Evolutionary conservation across 1,140 invertebrate genomes (phyloP), one percentile per base, ranked within the genome.

Genomic region (Ladona fulva): DNA sequence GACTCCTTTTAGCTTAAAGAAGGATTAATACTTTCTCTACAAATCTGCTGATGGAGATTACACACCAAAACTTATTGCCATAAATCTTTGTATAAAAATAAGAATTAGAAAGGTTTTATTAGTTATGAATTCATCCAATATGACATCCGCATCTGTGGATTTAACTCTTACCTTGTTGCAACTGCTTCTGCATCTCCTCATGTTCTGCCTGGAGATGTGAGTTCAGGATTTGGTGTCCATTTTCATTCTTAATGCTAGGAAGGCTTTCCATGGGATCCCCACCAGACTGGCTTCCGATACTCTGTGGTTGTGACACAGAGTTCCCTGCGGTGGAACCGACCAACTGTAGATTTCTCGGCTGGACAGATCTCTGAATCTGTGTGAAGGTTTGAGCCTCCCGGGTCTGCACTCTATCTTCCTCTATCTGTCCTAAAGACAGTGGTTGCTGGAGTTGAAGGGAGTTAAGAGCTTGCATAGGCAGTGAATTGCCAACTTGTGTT

Each of bases 301-400:
- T 66, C 3, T 66, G 52, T 66, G 52, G 52, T 66, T 66, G 52
- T 19, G 52, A 16, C 16, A 66, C 52, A 66, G 52, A 66, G 12
- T 66, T 66, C 12, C 14, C n/a, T 16, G 16, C 3, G 1, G 52
- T 66, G 52, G 52, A 76, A 1, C 19, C 52, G 5, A 66, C 52
- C 52, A 66, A 22, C 52, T 66, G 52, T 66, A 66, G n/a, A 22
- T 25, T 74, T 19, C 74, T 77, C 14, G 82, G 83, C 25, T 81
- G 80, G 74, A 82, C 82, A 24, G 83, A 81, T 29, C 86, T 80
- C 78, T 87, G 85, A 79, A 88, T 87, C 24, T 85, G 83, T 19
- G 86, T 84, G 74, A 86, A 83, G 59, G 83, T 83, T 77, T 85
- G 83, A 1, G 82, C 78, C 78, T 85, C 85, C 77, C 81, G 76